Evolutionary conservation across 1,140 invertebrate genomes (phyloP).

Genomic region (Callitettix versicolor): DNA sequence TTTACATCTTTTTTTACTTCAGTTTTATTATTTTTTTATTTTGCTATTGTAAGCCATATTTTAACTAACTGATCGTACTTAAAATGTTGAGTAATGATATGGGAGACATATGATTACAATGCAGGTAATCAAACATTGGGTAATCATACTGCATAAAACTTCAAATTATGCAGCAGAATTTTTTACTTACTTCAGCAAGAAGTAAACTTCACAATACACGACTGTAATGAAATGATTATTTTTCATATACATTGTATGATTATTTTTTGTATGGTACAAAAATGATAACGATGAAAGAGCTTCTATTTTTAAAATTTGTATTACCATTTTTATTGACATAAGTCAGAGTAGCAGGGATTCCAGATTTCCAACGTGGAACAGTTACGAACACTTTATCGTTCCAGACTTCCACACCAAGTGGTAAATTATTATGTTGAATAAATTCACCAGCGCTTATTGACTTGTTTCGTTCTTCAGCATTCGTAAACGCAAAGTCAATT

Average conservation of each 20-base stretch:
- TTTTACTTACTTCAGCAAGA: too few species aligned
- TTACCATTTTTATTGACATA: conserved; percentile 58
- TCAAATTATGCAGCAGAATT: too few species aligned
- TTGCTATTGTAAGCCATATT: too few species aligned
- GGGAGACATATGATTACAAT: too few species aligned
- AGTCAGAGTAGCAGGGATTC: conserved; percentile 59
- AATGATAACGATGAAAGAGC: background rate
- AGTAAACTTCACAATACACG: background rate
- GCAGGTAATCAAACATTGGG: too few species aligned
- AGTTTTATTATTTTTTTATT: too few species aligned
- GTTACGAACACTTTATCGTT: conserved; percentile 66
- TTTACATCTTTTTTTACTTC: too few species aligned
- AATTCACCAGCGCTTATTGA: conserved; percentile 51
- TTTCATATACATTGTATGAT: background rate
- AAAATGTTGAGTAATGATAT: too few species aligned
- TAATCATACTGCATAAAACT: too few species aligned
- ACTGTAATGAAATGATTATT: background rate
- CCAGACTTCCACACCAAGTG: conserved; percentile 60
- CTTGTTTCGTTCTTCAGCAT: conserved; percentile 41
- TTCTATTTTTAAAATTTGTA: background rate
- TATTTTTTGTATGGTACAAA: background rate
- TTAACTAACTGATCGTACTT: too few species aligned
- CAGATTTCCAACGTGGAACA: conserved; percentile 58
- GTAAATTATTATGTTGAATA: conserved; percentile 56
- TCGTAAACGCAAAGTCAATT: conserved; percentile 56